A percentile compares a stretch with the other conserved stretches of the same genome.
phyloP scores from a whole-genome alignment of 1,140 invertebrate genomes.

The Marisa cornuarietis region DNA sequence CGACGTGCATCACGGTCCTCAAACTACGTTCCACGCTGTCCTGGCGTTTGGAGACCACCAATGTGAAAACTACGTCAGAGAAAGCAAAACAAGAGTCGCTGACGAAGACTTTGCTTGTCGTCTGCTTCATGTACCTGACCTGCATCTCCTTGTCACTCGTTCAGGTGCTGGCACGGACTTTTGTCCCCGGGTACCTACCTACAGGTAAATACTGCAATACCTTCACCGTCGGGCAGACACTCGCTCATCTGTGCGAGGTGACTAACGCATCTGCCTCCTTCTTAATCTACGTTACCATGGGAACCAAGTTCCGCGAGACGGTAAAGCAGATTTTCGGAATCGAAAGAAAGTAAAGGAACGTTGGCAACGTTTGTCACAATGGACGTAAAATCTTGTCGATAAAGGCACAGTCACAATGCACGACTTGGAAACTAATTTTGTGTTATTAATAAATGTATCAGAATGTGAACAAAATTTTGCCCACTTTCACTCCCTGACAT shows the following conservation, averaged over 20 bases:
- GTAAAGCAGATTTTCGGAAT: neutral
- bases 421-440: too few species aligned
- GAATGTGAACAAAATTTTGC: too few species aligned
- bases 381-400: too few species aligned
- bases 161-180: conserved; percentile 1
- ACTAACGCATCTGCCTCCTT: conserved; percentile 12
- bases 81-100: neutral
- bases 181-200: conserved; percentile 4
- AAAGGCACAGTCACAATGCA: too few species aligned
- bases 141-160: conserved; percentile 3
- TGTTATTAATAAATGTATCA: too few species aligned
- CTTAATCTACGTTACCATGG: conserved; percentile 15
- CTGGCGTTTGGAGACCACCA: neutral
- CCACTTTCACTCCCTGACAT: too few species aligned
- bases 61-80: neutral
- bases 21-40: neutral
- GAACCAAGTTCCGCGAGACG: conserved; percentile 13
- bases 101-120: conserved; percentile 15
- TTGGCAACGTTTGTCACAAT: too few species aligned
- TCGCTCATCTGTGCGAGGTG: conserved; percentile 8
- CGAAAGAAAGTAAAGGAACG: neutral
- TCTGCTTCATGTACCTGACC: conserved; percentile 3
- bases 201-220: conserved; percentile 20
- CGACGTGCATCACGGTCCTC: conserved; percentile 11
- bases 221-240: conserved; percentile 1